Base-by-base conservation (phyloP, 2,888 invertebrate genomes). In the Tridacna crocea region DNA sequence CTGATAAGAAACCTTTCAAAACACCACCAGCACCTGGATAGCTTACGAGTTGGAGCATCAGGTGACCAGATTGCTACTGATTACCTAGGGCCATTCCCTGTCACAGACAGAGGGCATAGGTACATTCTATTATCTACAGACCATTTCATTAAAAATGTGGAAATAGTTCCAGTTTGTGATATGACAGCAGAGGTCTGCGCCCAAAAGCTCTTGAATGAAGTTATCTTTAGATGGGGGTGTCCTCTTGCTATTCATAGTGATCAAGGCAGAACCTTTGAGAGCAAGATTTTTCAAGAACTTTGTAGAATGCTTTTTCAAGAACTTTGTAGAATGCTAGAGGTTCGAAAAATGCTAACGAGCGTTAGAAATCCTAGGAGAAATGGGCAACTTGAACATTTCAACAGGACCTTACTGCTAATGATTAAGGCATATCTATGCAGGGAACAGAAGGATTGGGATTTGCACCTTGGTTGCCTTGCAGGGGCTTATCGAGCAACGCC, bases 401-500 rank as follows among this genome's bases (percentile, higher is more conserved):
- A 55, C 55, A 27, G 77, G 17, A 82, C 82, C 12, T 70, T 85
- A 8, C 8, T 80, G 2, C 46, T 63, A 12, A 85, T 87, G 85
- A 79, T 87, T 13, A 80, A 65, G 48, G 75, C 83, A 22, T 87
- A 85, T 60, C 46, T 84, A 3, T 19, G 27, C 3, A 75, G 58
- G 0, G 80, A 82, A 11, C 81, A 83, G 24, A 46, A 47, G 19
- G 80, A 83, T 19, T 85, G 83, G 88, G 87, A 88, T 66, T 22
- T 77, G 12, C 61, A 87, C 26, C 70, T 88, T 1, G 75, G 76
- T 12, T 84, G 61, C 46, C 55, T 88, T 3, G 75, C 87, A 0
- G 82, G 76, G 17, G 88, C 87, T 2, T 88, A 83, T 27, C 60
- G 85, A 65, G 75, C 80, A 8, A 80, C 83, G 8, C 78, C 79